These are phyloP conservation scores for Dasypus novemcinctus DNA, from an alignment of 2,113 vertebrate genomes.

Conservation along the genomic window DNA sequence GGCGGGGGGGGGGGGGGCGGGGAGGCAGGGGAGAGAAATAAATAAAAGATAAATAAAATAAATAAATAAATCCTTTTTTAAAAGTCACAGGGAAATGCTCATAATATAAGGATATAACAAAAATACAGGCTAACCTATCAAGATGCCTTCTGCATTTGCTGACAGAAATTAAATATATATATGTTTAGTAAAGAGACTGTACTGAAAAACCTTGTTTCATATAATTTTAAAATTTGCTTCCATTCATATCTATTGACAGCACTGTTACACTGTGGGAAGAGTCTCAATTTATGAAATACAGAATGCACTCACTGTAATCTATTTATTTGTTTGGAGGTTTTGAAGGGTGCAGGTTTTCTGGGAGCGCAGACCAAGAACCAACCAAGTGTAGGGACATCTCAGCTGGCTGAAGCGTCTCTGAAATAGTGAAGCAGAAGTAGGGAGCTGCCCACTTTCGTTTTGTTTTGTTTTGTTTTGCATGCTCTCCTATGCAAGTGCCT, in stretches of 20 bases:
- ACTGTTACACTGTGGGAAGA: neutral
- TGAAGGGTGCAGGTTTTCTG: neutral
- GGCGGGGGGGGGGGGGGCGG: too few relatives aligned
- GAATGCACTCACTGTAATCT: neutral
- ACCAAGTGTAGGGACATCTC: neutral
- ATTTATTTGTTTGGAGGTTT: neutral
- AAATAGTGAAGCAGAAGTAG: neutral
- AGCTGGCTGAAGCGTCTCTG: neutral
- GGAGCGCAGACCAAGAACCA: neutral
- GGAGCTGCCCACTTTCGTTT: neutral
- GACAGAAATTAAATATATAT: neutral
- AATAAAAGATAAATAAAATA: too few relatives aligned
- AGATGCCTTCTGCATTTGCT: neutral
- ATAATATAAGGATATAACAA: neutral
- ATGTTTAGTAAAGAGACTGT: neutral
- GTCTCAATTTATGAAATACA: neutral
- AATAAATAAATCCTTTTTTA: too few relatives aligned
- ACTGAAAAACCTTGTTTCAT: neutral
- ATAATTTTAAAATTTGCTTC: neutral
- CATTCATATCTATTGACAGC: neutral
- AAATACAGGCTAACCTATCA: neutral
- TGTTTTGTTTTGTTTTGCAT: neutral
- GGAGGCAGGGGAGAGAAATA: too few relatives aligned
- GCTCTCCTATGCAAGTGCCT: neutral
- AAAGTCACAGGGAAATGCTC: neutral